phyloP scores from a whole-genome alignment of 1,140 invertebrate genomes.

The Laupala kohalensis region DNA sequence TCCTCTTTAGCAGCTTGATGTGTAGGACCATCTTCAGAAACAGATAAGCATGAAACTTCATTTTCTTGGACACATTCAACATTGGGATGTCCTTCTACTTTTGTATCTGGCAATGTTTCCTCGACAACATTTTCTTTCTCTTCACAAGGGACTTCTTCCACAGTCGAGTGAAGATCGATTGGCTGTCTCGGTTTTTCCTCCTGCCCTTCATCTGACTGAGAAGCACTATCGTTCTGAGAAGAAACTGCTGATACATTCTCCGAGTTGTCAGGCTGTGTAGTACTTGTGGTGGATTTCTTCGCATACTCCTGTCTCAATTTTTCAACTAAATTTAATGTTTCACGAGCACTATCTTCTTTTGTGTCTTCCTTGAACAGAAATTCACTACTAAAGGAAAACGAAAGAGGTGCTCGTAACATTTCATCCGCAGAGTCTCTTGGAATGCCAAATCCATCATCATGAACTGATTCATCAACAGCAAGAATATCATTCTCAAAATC shows the following conservation, averaged over 20 bases:
- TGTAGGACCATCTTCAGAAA: neutral
- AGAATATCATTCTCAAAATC: slow-evolving; percentile 53
- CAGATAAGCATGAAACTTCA: neutral
- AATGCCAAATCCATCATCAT: slow-evolving; percentile 47
- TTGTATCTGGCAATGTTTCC: neutral
- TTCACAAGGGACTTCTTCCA: too few species aligned
- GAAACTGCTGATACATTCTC: neutral
- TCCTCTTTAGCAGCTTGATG: neutral
- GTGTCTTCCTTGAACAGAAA: slow-evolving; percentile 60
- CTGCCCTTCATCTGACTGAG: neutral
- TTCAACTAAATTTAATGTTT: slow-evolving; percentile 64
- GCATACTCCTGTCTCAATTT: slow-evolving; percentile 54
- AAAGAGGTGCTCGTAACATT: slow-evolving; percentile 35
- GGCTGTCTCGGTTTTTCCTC: neutral
- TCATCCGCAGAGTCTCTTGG: slow-evolving; percentile 42
- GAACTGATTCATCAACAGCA: slow-evolving; percentile 40
- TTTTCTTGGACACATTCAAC: neutral
- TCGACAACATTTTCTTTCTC: neutral
- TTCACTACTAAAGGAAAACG: slow-evolving; percentile 48
- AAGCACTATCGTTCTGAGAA: neutral
- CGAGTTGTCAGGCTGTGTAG: slow-evolving; percentile 1
- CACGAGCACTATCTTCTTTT: slow-evolving; percentile 59
- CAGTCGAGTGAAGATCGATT: too few species aligned
- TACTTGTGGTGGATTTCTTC: slow-evolving; percentile 42
- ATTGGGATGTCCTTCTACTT: neutral